phyloP scores from a whole-genome alignment of 2,113 vertebrate species.

The Myrmecobius fasciatus region DNA sequence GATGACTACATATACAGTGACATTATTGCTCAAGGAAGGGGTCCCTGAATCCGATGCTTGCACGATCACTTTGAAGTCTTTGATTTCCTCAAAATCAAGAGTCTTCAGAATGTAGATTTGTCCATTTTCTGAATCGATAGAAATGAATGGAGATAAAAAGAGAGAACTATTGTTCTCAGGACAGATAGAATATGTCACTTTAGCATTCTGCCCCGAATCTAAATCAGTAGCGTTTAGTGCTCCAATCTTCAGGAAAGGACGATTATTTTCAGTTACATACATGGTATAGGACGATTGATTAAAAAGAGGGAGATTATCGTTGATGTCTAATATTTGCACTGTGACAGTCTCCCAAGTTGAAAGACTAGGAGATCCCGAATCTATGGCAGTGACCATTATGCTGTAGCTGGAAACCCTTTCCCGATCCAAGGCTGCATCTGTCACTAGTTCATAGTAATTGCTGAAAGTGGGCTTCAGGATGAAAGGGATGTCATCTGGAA shows the following conservation, averaged over 20 bases:
- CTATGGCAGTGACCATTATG: conserved; percentile 47
- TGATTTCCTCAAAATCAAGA: conserved; percentile 65
- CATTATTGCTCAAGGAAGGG: conserved; percentile 56
- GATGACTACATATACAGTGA: conserved; percentile 67
- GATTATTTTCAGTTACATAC: conserved; percentile 54
- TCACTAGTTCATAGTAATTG: conserved; percentile 59
- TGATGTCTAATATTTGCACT: conserved; percentile 39
- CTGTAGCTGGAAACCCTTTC: conserved; percentile 51
- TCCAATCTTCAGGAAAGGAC: conserved; percentile 20
- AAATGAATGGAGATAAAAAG: conserved; percentile 40
- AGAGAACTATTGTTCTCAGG: neutral
- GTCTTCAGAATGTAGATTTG: conserved; percentile 24
- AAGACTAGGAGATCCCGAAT: conserved; percentile 34
- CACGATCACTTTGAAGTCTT: conserved; percentile 38
- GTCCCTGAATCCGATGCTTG: conserved; percentile 43
- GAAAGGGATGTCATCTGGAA: conserved; percentile 31
- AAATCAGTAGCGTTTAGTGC: conserved; percentile 39
- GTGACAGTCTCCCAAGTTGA: neutral
- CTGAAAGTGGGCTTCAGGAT: conserved; percentile 22
- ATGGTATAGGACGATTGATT: conserved; percentile 9
- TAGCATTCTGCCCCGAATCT: conserved; percentile 43
- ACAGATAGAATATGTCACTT: conserved; percentile 22
- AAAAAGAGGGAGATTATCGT: conserved; percentile 52
- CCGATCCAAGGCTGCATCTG: conserved; percentile 38
- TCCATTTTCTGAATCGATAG: conserved; percentile 48